phyloP scores from a whole-genome alignment of 92 coral and sea anemone genomes.

The Phenganax marumi region DNA sequence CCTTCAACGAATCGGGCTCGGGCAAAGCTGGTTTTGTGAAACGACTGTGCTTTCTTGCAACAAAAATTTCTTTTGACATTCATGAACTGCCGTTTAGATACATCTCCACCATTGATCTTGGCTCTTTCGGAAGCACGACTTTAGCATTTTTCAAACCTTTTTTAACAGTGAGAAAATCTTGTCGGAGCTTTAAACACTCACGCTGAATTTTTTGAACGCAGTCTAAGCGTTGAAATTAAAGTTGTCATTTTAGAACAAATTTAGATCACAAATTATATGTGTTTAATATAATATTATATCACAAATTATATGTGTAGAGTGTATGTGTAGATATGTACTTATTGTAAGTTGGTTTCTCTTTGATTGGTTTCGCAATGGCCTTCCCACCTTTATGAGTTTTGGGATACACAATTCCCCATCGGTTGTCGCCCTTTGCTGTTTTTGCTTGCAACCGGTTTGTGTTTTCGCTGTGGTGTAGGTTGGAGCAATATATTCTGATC shows the following conservation, averaged over 20 bases:
- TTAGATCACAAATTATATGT: neutral
- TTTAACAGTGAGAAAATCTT: neutral
- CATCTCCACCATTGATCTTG: neutral
- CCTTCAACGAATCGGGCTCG: neutral
- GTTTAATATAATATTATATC: too few species aligned
- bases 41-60: neutral
- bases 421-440: too few species aligned
- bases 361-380: slow-evolving; percentile 38
- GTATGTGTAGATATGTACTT: neutral
- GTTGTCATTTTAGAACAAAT: neutral
- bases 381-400: slow-evolving; percentile 36
- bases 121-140: neutral
- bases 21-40: neutral
- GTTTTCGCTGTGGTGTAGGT: too few species aligned
- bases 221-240: neutral
- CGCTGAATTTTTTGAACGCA: neutral
- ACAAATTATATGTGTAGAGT: neutral
- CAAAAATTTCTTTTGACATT: neutral
- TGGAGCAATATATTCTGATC: too few species aligned
- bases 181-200: neutral
- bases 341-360: slow-evolving; percentile 36
- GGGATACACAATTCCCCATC: too few species aligned
- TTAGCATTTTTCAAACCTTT: neutral
- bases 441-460: too few species aligned
- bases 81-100: neutral